These are phyloP conservation scores for Odocoileus virginianus DNA, from an alignment of 2,113 vertebrate genomes.

Conservation along the genomic window DNA sequence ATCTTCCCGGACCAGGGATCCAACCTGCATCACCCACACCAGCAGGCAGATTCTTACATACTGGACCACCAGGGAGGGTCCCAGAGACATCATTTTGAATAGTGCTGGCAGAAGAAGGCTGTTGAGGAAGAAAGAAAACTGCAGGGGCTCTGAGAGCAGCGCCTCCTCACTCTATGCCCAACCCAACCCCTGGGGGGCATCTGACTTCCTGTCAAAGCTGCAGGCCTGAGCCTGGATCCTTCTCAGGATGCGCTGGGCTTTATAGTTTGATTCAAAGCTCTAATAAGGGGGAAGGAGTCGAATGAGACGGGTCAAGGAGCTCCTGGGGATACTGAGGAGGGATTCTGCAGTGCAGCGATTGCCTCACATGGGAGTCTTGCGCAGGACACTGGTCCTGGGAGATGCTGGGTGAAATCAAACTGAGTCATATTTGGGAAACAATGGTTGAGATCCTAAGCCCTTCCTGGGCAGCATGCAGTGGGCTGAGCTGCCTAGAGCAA, in stretches of 20 bases:
- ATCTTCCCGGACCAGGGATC: not conserved
- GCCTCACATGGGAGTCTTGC: not conserved
- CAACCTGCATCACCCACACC: not conserved
- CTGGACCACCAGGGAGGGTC: not conserved
- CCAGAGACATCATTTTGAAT: not conserved
- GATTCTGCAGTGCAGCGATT: fast-evolving
- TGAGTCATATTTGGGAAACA: not conserved
- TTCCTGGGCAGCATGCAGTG: not conserved
- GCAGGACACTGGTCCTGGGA: not conserved
- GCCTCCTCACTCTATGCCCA: not conserved
- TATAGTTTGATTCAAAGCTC: not conserved
- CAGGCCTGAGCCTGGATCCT: not conserved
- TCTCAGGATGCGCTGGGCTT: not conserved
- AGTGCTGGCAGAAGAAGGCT: not conserved
- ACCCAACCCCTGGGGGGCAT: too few species aligned
- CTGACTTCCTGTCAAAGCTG: not conserved
- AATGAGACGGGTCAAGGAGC: not conserved
- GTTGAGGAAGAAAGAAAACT: not conserved
- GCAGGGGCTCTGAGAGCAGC: not conserved
- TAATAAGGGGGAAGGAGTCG: not conserved
- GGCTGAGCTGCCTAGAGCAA: not conserved
- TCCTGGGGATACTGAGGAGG: not conserved
- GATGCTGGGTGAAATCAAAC: not conserved
- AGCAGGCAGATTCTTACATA: not conserved
- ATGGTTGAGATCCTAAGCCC: not conserved